Conservation (phyloP, 2,113 vertebrate genomes). For the Catagonus wagneri region DNA sequence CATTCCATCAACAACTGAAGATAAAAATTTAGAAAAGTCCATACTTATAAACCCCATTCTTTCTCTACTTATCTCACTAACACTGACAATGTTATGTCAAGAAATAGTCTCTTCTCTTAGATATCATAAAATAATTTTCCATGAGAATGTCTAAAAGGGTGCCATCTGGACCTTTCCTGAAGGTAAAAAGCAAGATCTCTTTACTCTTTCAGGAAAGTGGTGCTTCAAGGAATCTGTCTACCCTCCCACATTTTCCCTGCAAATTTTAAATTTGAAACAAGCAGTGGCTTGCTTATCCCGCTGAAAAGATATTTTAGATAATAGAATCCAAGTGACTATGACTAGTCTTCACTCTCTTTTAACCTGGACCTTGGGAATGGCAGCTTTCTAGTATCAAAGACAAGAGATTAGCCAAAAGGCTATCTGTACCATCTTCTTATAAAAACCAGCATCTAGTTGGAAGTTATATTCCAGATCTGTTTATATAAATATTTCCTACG, state of each 20-base stretch:
- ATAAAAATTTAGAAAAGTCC: background rate
- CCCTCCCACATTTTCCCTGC: background rate
- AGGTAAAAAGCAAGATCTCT: background rate
- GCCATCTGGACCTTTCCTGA: background rate
- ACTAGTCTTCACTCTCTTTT: background rate
- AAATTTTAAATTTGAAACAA: conserved; percentile 30
- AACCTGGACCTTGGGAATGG: background rate
- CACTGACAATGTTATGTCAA: background rate
- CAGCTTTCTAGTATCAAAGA: background rate
- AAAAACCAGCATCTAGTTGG: background rate
- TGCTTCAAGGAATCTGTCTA: background rate
- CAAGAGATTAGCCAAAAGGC: background rate
- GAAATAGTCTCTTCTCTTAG: background rate
- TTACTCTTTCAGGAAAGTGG: background rate
- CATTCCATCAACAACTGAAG: background rate
- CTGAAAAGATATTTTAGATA: background rate
- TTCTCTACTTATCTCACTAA: background rate
- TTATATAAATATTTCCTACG: background rate
- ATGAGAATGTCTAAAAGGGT: background rate
- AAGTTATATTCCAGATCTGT: background rate
- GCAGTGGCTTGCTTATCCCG: background rate
- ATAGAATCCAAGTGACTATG: background rate
- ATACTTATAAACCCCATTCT: background rate
- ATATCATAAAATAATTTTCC: background rate
- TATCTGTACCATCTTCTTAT: background rate